Percentiles rank a stretch among this genome's conserved stretches.
Evolutionary conservation across 2,888 invertebrate genomes (phyloP).

Genomic region (Trachelus troglodyta): DNA sequence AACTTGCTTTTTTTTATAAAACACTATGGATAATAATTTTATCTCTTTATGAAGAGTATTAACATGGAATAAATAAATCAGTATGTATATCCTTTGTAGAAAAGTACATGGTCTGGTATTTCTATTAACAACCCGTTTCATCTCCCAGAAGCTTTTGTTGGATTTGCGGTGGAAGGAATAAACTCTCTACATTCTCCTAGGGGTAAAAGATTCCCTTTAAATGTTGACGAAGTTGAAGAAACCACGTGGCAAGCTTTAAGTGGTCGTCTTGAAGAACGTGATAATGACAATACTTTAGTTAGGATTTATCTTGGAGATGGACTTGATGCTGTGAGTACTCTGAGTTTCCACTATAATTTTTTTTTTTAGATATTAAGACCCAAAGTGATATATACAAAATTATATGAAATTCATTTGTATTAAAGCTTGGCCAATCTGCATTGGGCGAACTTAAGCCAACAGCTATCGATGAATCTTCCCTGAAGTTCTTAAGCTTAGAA

Average conservation of each 20-base stretch:
- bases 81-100: conserved; percentile 59
- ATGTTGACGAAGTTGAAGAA: conserved; percentile 74
- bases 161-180: conserved; percentile 78
- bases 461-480: conserved; percentile 50
- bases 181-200: conserved; percentile 50
- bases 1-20: neutral
- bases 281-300: conserved; percentile 73
- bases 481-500: conserved; percentile 45
- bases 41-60: neutral
- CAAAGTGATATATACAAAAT: neutral
- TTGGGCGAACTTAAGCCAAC: conserved; percentile 59
- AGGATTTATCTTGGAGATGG: conserved; percentile 75
- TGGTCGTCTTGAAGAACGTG: conserved; percentile 72
- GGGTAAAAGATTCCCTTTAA: conserved; percentile 70
- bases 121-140: conserved; percentile 77
- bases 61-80: conserved; percentile 7
- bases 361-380: neutral
- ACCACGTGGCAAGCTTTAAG: conserved; percentile 72
- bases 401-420: conserved; percentile 16
- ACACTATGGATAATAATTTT: neutral
- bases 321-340: conserved; percentile 72
- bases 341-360: conserved; percentile 7
- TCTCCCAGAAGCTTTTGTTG: conserved; percentile 78
- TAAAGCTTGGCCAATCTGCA: conserved; percentile 60
- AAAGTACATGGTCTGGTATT: conserved; percentile 78